These are phyloP conservation scores for Pipistrellus kuhlii DNA, from an alignment of 2,797 vertebrate species.

Conservation along the genomic window DNA sequence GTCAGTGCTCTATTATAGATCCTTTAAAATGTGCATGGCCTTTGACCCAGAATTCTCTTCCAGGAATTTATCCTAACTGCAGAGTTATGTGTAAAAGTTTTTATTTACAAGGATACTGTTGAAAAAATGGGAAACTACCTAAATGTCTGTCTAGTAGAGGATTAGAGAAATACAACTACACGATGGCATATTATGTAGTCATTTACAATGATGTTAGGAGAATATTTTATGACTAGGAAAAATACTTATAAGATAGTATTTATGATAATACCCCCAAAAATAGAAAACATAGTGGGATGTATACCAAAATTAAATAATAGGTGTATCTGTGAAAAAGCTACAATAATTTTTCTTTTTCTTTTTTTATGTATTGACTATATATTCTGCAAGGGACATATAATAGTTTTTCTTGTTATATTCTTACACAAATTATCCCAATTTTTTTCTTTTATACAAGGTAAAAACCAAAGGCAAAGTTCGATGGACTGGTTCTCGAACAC, in stretches of 20 bases:
- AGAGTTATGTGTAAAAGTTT: slow-evolving; percentile 58
- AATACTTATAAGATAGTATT: slow-evolving; percentile 34
- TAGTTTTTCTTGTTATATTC: background rate
- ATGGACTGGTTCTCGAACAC: slow-evolving; percentile 93
- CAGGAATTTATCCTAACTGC: slow-evolving; percentile 80
- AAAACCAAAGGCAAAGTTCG: slow-evolving; percentile 91
- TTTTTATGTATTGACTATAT: slow-evolving; percentile 57
- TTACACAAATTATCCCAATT: slow-evolving; percentile 44
- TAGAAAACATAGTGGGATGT: background rate
- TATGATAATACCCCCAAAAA: slow-evolving; percentile 30
- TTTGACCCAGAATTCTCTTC: slow-evolving; percentile 82
- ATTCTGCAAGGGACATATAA: background rate
- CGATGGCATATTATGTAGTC: background rate
- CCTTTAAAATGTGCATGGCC: slow-evolving; percentile 64
- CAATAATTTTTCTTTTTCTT: slow-evolving; percentile 47
- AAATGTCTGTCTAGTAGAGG: slow-evolving; percentile 67
- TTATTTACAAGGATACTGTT: slow-evolving; percentile 18
- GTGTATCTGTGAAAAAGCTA: background rate
- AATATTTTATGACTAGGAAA: slow-evolving; percentile 40
- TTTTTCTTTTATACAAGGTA: slow-evolving; percentile 83
- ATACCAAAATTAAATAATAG: slow-evolving; percentile 38
- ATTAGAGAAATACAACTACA: background rate
- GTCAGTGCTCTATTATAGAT: background rate
- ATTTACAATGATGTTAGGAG: background rate
- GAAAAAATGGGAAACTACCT: slow-evolving; percentile 79